Base-by-base conservation (phyloP, 2,113 vertebrate species). In the Oryzias melastigma region DNA sequence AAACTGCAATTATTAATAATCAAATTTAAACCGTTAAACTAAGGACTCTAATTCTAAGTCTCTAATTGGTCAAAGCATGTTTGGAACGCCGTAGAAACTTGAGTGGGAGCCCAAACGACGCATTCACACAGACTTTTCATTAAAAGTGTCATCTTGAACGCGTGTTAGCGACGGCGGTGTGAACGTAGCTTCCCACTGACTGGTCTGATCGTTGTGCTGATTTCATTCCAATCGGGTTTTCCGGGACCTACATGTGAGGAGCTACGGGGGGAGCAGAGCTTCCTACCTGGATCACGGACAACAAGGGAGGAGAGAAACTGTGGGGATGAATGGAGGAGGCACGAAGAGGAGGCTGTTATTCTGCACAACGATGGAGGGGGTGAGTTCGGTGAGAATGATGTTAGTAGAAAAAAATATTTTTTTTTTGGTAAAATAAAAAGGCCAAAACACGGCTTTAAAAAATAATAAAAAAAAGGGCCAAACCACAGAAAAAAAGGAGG, bases 321-420 rank as follows among this genome's bases (percentile, higher is more conserved):
- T 58, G 62, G 73, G 73, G 35, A 83, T 69, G 79, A 73, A 82
- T 58, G 69, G 79, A 85, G 88, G 78, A 84, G 76, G 66, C 77
- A 75, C 14, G 24, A 62, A 68, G 62, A 74, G 70, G 65, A 65
- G 64, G 82, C 88, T 86, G 87, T 20, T 69, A 69, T 74, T 51
- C 71, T 10, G 45, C 58, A 4, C 71, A 65, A 73, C 56, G 66
- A 85, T 66, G 79, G 71, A 76, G 75, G 73, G 77, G 82, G 70
- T 75, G 64, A 78, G 78, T 77, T 68, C 59, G 76, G 75, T n/a
- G 71, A 68, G 40, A 44, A 59, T 68, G 65, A 18, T 25, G 75
- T 86, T 83, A 85, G 84, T 85, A 61, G 55, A 60, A 68, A 44
- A 68, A 19, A 18, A 3, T 46, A 35, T 8, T 59, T 10, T 29